Evolutionary conservation across 1,140 invertebrate genomes (phyloP).

Genomic region (Drosophila punjabiensis): DNA sequence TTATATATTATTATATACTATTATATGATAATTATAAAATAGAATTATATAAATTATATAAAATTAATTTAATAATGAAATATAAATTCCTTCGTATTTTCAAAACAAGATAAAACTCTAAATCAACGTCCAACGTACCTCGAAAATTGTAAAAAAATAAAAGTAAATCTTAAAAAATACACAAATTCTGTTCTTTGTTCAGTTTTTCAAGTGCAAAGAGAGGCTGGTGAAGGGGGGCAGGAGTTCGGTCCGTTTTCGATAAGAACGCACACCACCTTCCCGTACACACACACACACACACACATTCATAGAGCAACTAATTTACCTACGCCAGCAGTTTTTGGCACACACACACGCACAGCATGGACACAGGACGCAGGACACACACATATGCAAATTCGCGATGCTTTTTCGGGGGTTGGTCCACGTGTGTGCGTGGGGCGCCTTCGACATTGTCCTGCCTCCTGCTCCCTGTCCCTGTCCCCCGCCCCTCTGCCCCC

Average conservation of each 20-base stretch:
- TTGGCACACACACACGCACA: constrained; percentile 42
- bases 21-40: too few species aligned
- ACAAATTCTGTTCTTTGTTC: not conserved
- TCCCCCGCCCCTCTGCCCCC: not conserved
- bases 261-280: constrained; percentile 48
- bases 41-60: too few species aligned
- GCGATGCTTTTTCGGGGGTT: constrained; percentile 69
- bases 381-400: constrained; percentile 75
- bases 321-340: constrained; percentile 81
- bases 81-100: too few species aligned
- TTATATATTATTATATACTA: too few species aligned
- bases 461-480: not conserved
- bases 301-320: constrained; percentile 59
- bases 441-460: constrained; percentile 37
- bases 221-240: not conserved
- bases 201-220: constrained; percentile 3
- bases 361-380: constrained; percentile 22
- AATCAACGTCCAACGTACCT: not conserved
- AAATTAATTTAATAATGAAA: too few species aligned
- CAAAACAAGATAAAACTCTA: too few species aligned
- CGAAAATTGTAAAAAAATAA: too few species aligned
- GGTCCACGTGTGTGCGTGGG: constrained; percentile 46
- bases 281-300: constrained; percentile 37
- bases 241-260: constrained; percentile 19
- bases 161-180: not conserved